These are phyloP conservation scores for Micromesistius poutassou DNA, from an alignment of 2,797 vertebrate species.

Conservation along the genomic window DNA sequence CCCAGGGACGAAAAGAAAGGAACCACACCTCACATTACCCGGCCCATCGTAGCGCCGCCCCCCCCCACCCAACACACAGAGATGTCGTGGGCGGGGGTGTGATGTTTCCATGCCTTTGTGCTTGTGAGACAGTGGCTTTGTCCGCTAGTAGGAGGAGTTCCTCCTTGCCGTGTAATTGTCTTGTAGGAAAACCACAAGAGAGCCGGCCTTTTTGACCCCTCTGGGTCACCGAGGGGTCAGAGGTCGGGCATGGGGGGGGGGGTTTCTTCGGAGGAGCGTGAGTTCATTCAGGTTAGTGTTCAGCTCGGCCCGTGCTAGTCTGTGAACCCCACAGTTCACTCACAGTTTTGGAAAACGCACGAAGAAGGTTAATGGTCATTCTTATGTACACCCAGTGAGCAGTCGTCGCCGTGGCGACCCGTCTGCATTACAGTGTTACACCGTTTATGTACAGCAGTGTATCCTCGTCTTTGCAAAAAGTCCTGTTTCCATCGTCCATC, in stretches of 20 bases:
- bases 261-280: not conserved
- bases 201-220: slow-evolving; percentile 17
- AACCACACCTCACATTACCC: too few relatives aligned
- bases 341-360: not conserved
- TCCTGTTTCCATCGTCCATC: not conserved
- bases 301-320: not conserved
- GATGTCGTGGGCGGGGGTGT: not conserved
- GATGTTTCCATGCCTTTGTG: slow-evolving; percentile 19
- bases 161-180: slow-evolving; percentile 23
- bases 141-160: slow-evolving; percentile 22
- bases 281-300: not conserved
- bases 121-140: slow-evolving; percentile 26
- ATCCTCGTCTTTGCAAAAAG: slow-evolving; percentile 47
- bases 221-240: slow-evolving; percentile 38
- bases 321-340: not conserved
- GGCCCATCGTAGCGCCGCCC: too few relatives aligned
- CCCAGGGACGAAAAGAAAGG: not conserved
- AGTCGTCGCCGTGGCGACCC: slow-evolving; percentile 34
- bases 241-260: not conserved
- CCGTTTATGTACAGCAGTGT: slow-evolving; percentile 64
- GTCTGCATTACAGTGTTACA: slow-evolving; percentile 38
- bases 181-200: slow-evolving; percentile 15
- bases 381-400: slow-evolving; percentile 49
- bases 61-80: slow-evolving; percentile 18
- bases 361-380: slow-evolving; percentile 35